Conservation (phyloP, 2,888 invertebrate genomes). For the Pyrgus malvae region DNA sequence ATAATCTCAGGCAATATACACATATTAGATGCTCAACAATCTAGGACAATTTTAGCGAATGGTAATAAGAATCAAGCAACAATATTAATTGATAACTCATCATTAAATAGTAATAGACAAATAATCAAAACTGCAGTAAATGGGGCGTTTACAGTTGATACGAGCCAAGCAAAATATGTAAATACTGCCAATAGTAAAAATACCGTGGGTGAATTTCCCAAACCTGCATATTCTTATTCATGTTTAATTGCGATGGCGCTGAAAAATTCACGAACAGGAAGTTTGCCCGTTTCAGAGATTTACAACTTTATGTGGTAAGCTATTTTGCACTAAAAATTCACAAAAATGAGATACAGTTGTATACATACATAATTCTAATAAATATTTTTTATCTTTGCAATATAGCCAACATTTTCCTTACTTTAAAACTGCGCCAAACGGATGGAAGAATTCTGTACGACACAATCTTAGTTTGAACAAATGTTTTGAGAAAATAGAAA, state of each 20-base stretch:
- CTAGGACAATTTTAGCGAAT: conserved; percentile 76
- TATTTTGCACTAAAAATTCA: neutral
- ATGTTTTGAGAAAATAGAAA: conserved; percentile 99
- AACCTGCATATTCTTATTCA: conserved; percentile 98
- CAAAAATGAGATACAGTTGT: too few relatives aligned
- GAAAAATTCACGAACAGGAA: conserved; percentile 96
- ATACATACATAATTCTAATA: too few relatives aligned
- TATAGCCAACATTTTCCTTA: conserved; percentile 99
- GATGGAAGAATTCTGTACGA: conserved; percentile 99
- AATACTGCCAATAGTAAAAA: conserved; percentile 52
- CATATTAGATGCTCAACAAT: conserved; percentile 75
- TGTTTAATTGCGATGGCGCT: conserved; percentile 99
- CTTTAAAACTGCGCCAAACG: conserved; percentile 98
- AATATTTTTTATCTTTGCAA: too few relatives aligned
- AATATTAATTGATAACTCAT: conserved; percentile 76
- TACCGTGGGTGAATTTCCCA: conserved; percentile 88
- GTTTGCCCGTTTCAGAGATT: conserved; percentile 98
- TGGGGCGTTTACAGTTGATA: conserved; percentile 65
- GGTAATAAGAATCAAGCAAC: conserved; percentile 74
- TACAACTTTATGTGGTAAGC: conserved; percentile 99
- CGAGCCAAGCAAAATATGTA: conserved; percentile 68
- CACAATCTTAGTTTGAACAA: conserved; percentile 98
- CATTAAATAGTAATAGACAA: conserved; percentile 72
- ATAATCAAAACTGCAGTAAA: conserved; percentile 73
- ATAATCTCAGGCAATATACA: conserved; percentile 80